Evolutionary conservation across 2,113 vertebrate genomes (phyloP).

Genomic region (Mastomys natalensis): DNA sequence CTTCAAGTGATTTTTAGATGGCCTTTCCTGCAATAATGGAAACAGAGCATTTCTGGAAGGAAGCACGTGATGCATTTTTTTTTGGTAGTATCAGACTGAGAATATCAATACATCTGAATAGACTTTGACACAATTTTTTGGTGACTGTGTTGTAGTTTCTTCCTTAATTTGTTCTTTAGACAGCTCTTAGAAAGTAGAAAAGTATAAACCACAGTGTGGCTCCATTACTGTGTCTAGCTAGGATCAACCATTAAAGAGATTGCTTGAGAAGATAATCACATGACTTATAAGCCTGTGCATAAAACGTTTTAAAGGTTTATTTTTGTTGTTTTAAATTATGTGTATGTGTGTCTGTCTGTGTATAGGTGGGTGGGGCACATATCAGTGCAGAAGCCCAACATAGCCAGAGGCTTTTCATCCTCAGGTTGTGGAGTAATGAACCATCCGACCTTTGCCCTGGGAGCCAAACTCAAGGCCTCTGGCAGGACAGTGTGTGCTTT

Average conservation of each 20-base stretch:
- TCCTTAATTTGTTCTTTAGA: slow-evolving; percentile 52
- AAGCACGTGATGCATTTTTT: slow-evolving; percentile 70
- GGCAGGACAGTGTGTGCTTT: neutral
- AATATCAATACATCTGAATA: slow-evolving; percentile 77
- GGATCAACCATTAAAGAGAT: neutral
- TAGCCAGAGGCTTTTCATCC: neutral
- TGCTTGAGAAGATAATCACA: slow-evolving; percentile 38
- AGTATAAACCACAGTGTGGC: neutral
- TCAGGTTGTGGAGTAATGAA: neutral
- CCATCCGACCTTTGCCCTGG: neutral
- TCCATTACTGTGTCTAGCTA: neutral
- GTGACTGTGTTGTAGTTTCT: slow-evolving; percentile 57
- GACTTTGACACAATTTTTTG: slow-evolving; percentile 39
- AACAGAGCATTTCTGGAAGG: slow-evolving; percentile 85
- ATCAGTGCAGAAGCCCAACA: neutral
- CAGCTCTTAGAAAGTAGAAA: slow-evolving; percentile 47
- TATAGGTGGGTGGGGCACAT: neutral
- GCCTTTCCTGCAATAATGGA: slow-evolving; percentile 84
- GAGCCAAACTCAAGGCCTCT: neutral
- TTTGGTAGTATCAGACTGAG: slow-evolving; percentile 56
- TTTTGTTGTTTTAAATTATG: neutral
- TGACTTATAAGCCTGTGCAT: neutral
- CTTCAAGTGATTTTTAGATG: slow-evolving; percentile 85
- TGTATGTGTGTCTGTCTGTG: neutral
- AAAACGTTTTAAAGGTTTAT: neutral